Conservation (phyloP, 2,888 invertebrate species). For the Andrena hattorfiana region DNA sequence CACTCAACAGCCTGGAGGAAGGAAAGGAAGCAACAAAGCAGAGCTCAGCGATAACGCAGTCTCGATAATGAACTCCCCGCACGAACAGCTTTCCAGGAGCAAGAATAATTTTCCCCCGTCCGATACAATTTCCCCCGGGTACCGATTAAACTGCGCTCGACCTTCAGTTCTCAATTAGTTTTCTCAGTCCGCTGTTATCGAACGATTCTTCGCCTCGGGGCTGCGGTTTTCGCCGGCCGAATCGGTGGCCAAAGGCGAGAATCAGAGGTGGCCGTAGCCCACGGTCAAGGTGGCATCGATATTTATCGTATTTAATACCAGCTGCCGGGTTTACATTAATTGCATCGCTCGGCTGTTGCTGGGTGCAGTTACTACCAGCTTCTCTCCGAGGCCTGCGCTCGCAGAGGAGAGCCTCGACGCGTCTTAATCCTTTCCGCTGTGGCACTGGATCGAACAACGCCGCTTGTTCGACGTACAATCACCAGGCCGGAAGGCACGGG, state of each 20-base stretch:
- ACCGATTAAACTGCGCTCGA: slow-evolving; percentile 43
- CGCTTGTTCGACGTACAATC: slow-evolving; percentile 56
- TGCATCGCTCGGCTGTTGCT: slow-evolving; percentile 32
- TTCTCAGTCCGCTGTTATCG: slow-evolving; percentile 26
- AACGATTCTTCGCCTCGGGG: slow-evolving; percentile 28
- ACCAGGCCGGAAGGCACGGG: slow-evolving; percentile 28
- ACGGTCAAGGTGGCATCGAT: slow-evolving; percentile 52
- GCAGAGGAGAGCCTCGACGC: not conserved
- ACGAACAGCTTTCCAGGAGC: not conserved
- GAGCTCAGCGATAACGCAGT: not conserved
- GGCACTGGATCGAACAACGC: slow-evolving; percentile 46
- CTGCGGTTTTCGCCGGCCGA: not conserved
- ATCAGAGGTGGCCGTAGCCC: not conserved
- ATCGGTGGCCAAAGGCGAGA: not conserved
- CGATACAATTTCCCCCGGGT: slow-evolving; percentile 16
- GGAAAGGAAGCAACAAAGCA: not conserved
- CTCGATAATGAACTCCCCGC: not conserved
- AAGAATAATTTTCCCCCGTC: slow-evolving; percentile 23
- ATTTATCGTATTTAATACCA: slow-evolving; percentile 64
- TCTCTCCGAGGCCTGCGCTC: slow-evolving; percentile 27
- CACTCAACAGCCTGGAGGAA: too few species aligned
- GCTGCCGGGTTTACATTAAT: slow-evolving; percentile 58
- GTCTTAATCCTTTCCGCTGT: slow-evolving; percentile 44
- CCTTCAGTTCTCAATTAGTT: slow-evolving; percentile 35
- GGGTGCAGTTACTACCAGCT: slow-evolving; percentile 31